Evolutionary conservation across 2,888 invertebrate species (phyloP).

Genomic region (Pristionchus arcanus): DNA sequence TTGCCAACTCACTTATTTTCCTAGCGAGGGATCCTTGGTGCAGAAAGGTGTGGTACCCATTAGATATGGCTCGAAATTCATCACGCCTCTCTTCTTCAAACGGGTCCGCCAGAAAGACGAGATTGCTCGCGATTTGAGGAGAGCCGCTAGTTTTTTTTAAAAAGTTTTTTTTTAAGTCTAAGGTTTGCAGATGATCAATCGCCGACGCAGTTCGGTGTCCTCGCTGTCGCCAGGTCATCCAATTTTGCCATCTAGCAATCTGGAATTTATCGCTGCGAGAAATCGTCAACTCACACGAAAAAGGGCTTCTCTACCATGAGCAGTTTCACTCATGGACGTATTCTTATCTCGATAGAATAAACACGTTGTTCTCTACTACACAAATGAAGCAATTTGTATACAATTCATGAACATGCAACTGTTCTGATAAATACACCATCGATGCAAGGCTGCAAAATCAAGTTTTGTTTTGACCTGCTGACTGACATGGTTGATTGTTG

Average conservation of each 20-base stretch:
- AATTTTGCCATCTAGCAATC: not conserved
- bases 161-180: no score
- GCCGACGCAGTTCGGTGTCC: not conserved
- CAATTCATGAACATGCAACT: no score
- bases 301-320: not conserved
- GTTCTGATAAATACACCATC: no score
- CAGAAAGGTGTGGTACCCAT: not conserved
- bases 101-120: no score
- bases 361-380: no score
- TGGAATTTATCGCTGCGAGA: not conserved
- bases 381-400: no score
- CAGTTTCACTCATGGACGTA: no score
- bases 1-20: not conserved
- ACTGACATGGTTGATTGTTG: not conserved
- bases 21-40: not conserved
- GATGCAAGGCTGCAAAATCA: not conserved
- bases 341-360: no score
- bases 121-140: not conserved
- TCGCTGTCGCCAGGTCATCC: not conserved
- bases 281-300: not conserved
- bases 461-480: not conserved
- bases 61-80: no score
- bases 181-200: no score
- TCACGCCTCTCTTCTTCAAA: no score
- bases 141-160: no score